Evolutionary conservation across 2,113 vertebrate genomes (phyloP).

Genomic region (Excalfactoria chinensis): DNA sequence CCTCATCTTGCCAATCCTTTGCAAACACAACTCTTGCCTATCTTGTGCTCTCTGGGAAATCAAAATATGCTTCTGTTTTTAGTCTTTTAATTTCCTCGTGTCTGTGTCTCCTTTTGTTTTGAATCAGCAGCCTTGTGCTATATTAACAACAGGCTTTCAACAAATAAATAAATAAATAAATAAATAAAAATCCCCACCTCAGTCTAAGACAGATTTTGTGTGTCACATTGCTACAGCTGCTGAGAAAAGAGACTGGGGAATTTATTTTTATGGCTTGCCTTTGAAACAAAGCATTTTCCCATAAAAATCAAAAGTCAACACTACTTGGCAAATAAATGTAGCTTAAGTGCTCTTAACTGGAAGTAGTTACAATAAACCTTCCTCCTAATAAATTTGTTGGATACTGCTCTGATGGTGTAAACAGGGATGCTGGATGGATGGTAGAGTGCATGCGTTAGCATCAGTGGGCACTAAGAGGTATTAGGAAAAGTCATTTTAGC

Average conservation of each 20-base stretch:
- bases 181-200: neutral
- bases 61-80: constrained; percentile 32
- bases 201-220: neutral
- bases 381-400: neutral
- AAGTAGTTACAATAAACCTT: neutral
- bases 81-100: constrained; percentile 3
- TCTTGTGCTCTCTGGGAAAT: constrained; percentile 1
- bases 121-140: neutral
- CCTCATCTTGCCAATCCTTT: neutral
- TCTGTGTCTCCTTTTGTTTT: constrained; percentile 38
- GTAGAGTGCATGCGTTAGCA: neutral
- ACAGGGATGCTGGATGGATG: neutral
- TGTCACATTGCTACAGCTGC: neutral
- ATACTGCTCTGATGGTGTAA: neutral
- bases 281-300: constrained; percentile 15
- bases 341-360: neutral
- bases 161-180: neutral
- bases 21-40: neutral
- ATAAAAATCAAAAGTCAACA: constrained; percentile 35
- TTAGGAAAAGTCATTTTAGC: neutral
- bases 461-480: neutral
- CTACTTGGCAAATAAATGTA: constrained; percentile 14
- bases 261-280: neutral
- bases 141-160: constrained; percentile 20
- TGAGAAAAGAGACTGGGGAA: constrained; percentile 8